These are phyloP conservation scores for Spinibarbus caldwelli DNA, from an alignment of 2,797 vertebrate genomes.

Conservation along the genomic window DNA sequence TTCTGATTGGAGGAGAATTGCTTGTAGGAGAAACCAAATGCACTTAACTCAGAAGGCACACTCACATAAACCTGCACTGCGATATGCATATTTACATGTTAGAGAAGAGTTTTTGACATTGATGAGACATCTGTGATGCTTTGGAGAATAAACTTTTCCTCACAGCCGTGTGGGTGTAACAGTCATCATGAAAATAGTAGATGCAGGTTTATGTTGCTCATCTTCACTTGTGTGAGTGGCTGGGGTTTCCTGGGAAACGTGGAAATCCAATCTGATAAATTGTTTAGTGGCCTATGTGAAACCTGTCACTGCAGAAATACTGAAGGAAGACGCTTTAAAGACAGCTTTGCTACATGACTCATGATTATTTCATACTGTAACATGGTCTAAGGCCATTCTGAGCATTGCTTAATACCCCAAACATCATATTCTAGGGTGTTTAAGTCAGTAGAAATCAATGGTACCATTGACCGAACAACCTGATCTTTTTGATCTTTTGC, in stretches of 20 bases:
- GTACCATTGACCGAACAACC: slow-evolving; percentile 12
- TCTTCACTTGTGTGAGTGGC: neutral
- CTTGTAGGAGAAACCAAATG: slow-evolving; percentile 1
- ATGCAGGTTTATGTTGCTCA: slow-evolving; percentile 19
- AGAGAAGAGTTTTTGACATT: neutral
- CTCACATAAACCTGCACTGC: neutral
- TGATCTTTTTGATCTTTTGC: slow-evolving; percentile 12
- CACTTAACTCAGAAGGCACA: neutral
- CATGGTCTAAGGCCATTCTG: neutral
- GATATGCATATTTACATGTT: neutral
- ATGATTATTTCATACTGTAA: slow-evolving; percentile 12
- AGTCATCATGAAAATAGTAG: slow-evolving; percentile 2
- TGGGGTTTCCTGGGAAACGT: slow-evolving; percentile 2
- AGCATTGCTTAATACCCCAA: slow-evolving; percentile 13
- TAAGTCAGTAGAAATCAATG: slow-evolving; percentile 20
- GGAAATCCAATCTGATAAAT: slow-evolving; percentile 33
- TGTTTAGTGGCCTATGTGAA: slow-evolving; percentile 25
- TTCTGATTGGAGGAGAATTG: slow-evolving; percentile 8
- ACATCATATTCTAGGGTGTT: slow-evolving; percentile 24
- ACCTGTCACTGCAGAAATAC: slow-evolving; percentile 26
- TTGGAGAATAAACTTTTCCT: neutral
- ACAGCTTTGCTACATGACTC: neutral
- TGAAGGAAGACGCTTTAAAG: neutral
- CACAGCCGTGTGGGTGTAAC: neutral
- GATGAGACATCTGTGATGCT: slow-evolving; percentile 16